Evolutionary conservation across 2,113 vertebrate genomes (phyloP).

Genomic region (Cyphomyrus discorhynchus): DNA sequence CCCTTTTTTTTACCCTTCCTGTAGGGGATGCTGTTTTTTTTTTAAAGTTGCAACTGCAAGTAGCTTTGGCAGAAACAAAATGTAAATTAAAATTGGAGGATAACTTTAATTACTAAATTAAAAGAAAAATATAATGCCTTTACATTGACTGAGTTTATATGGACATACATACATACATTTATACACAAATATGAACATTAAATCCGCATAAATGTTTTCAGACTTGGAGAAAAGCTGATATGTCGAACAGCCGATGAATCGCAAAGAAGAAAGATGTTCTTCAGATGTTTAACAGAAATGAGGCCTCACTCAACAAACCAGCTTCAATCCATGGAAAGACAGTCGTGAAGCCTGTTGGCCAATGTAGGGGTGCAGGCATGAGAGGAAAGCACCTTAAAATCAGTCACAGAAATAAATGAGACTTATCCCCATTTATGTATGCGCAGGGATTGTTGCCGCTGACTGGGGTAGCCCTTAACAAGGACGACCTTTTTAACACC

Average conservation of each 20-base stretch:
- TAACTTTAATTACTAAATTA: background rate
- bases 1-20: slow-evolving; percentile 45
- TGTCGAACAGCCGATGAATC: background rate
- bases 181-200: background rate
- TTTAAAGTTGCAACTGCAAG: background rate
- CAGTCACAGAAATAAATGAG: background rate
- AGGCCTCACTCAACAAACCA: background rate
- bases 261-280: background rate
- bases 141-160: background rate
- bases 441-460: background rate
- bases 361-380: background rate
- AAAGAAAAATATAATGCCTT: background rate
- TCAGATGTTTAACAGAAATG: background rate
- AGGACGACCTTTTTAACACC: slow-evolving; percentile 37
- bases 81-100: background rate
- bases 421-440: background rate
- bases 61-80: background rate
- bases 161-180: background rate
- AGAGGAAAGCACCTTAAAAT: background rate
- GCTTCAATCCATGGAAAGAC: background rate
- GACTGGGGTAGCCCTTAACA: background rate
- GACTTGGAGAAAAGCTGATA: background rate
- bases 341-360: background rate
- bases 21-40: slow-evolving; percentile 74
- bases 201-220: background rate